These are phyloP conservation scores for Danio albolineatus DNA, from an alignment of 2,797 vertebrate species.

Conservation along the genomic window DNA sequence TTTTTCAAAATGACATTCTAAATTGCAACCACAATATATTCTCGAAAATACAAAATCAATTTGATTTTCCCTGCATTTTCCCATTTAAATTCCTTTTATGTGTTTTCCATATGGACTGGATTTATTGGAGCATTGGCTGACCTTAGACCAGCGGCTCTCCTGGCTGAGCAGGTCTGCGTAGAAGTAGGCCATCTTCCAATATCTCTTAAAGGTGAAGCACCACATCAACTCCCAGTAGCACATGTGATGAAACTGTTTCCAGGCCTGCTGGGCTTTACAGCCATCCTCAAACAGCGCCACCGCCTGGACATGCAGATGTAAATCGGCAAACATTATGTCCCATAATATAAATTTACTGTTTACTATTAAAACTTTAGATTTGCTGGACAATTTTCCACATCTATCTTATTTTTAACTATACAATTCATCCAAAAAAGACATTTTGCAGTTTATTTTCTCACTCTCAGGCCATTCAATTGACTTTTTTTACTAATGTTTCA, in stretches of 20 bases:
- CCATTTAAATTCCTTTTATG: no score
- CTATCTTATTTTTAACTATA: not conserved
- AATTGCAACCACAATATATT: no score
- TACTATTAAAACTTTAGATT: not conserved
- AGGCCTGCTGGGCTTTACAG: conserved; percentile 85
- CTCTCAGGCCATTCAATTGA: no score
- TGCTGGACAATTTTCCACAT: not conserved
- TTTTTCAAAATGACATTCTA: no score
- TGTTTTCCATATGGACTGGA: no score
- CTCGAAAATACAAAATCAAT: no score
- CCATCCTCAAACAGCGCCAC: conserved; percentile 84
- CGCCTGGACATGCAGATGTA: conserved; percentile 70
- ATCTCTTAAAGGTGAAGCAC: conserved; percentile 85
- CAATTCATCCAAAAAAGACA: no score
- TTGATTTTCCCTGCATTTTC: no score
- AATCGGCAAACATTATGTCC: not conserved
- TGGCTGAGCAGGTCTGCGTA: conserved; percentile 87
- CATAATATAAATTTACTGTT: no score
- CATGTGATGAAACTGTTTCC: conserved; percentile 92
- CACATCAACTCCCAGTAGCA: conserved; percentile 93
- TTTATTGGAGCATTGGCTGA: conserved; percentile 48
- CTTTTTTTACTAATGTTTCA: no score
- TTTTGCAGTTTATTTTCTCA: no score
- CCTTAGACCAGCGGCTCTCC: conserved; percentile 89
- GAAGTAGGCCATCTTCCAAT: conserved; percentile 88